Percentiles rank a stretch among this genome's conserved stretches.
Evolutionary conservation across 2,888 invertebrate genomes (phyloP).

Genomic region (Chrysotoxum bicinctum): DNA sequence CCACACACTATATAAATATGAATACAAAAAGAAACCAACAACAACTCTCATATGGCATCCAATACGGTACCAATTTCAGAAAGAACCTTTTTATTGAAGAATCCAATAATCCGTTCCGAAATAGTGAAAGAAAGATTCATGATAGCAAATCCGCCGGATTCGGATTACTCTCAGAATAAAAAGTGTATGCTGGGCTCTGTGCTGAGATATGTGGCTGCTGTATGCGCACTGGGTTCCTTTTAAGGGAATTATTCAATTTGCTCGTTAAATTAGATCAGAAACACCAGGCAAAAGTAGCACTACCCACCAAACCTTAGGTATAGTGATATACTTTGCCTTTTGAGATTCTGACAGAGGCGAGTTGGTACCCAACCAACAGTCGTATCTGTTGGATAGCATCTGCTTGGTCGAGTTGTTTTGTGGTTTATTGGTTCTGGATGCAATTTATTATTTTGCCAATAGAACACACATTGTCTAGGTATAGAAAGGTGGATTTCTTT

Average conservation of each 20-base stretch:
- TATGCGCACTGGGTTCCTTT: conserved; percentile 72
- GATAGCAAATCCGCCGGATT: conserved; percentile 43
- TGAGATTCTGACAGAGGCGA: not conserved
- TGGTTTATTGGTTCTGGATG: conserved; percentile 65
- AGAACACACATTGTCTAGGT: conserved; percentile 12
- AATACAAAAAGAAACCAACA: conserved; percentile 11
- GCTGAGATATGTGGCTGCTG: not conserved
- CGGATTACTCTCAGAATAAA: conserved; percentile 36
- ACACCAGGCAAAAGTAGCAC: conserved; percentile 43
- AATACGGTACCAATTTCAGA: conserved; percentile 40
- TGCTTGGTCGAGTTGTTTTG: conserved; percentile 51
- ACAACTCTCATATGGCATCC: not conserved
- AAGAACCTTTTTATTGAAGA: conserved; percentile 15
- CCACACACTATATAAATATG: conserved; percentile 40
- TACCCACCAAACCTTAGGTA: not conserved
- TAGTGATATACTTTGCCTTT: conserved; percentile 8
- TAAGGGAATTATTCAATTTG: conserved; percentile 77
- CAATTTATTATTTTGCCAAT: conserved; percentile 64
- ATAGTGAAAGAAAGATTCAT: conserved; percentile 43
- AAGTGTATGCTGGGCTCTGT: not conserved
- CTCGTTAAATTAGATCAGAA: conserved; percentile 77
- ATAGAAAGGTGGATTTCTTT: not conserved
- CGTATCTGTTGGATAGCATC: conserved; percentile 52
- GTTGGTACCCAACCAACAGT: not conserved
- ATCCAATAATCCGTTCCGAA: conserved; percentile 38